phyloP scores from a whole-genome alignment of 2,888 invertebrate species.

The Papilio elwesi region DNA sequence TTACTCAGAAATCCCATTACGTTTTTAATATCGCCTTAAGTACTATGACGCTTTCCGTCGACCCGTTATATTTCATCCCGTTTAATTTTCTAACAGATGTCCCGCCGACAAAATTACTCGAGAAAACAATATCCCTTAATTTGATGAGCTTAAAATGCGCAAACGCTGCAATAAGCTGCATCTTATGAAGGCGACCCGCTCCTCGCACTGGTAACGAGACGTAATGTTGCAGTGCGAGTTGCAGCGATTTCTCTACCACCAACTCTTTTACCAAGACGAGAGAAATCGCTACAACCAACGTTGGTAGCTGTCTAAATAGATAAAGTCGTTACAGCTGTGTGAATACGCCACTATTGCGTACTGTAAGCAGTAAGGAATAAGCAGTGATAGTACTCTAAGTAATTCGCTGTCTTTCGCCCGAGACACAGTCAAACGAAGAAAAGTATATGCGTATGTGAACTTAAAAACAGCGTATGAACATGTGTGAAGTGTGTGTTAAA shows the following conservation, averaged over 20 bases:
- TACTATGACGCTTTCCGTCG: conserved; percentile 9
- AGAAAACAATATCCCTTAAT: conserved; percentile 75
- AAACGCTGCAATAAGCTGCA: conserved; percentile 67
- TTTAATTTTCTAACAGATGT: conserved; percentile 46
- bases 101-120: conserved; percentile 58
- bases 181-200: conserved; percentile 53
- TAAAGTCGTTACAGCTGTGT: too few relatives aligned
- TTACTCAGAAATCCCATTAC: conserved; percentile 6
- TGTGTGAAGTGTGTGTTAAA: too few relatives aligned
- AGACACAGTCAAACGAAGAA: too few relatives aligned
- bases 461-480: too few relatives aligned
- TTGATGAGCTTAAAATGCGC: conserved; percentile 69
- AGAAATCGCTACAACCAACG: too few relatives aligned
- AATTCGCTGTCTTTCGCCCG: too few relatives aligned
- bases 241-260: conserved; percentile 33
- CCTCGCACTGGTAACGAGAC: conserved; percentile 51
- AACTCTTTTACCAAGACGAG: too few relatives aligned
- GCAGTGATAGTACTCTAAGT: too few relatives aligned
- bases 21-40: conserved; percentile 32
- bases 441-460: too few relatives aligned
- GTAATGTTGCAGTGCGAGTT: conserved; percentile 43
- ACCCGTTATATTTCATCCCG: conserved; percentile 21
- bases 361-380: too few relatives aligned
- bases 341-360: too few relatives aligned
- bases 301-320: too few relatives aligned